Evolutionary conservation across 2,888 invertebrate species (phyloP).

Genomic region (Athalia rosae): DNA sequence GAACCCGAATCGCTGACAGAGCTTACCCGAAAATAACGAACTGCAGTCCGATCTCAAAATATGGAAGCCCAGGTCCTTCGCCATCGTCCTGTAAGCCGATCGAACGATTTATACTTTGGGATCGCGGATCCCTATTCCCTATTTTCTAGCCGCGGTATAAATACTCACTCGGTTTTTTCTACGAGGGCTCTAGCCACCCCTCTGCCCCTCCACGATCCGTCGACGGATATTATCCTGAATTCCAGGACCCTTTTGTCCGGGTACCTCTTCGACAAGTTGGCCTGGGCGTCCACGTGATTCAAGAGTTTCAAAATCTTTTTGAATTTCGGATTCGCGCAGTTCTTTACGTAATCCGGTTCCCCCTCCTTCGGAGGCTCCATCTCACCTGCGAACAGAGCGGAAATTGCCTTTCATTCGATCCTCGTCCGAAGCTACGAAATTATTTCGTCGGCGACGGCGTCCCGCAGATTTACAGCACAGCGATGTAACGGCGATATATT

Average conservation of each 20-base stretch:
- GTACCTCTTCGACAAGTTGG: conserved; percentile 77
- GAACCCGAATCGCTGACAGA: conserved; percentile 83
- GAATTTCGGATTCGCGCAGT: conserved; percentile 79
- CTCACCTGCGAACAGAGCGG: conserved; percentile 62
- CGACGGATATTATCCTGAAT: conserved; percentile 81
- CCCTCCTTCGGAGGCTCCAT: conserved; percentile 72
- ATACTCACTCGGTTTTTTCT: conserved; percentile 79
- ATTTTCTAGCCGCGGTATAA: not conserved
- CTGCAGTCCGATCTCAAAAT: conserved; percentile 84
- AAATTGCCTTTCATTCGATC: too few species aligned
- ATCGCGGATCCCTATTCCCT: not conserved
- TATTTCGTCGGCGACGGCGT: too few species aligned
- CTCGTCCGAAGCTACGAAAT: not conserved
- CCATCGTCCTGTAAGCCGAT: conserved; percentile 75
- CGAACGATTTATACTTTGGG: not conserved
- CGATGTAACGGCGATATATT: too few species aligned
- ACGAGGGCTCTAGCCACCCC: conserved; percentile 81
- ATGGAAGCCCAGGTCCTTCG: conserved; percentile 75
- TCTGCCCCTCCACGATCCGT: conserved; percentile 79
- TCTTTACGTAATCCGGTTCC: conserved; percentile 71
- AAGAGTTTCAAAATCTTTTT: conserved; percentile 79
- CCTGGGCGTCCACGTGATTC: conserved; percentile 76
- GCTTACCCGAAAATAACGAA: conserved; percentile 84
- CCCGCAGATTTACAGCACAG: too few species aligned
- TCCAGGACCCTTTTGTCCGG: conserved; percentile 77